phyloP scores from a whole-genome alignment of 1,140 invertebrate species.

The Drosophila bocqueti region DNA sequence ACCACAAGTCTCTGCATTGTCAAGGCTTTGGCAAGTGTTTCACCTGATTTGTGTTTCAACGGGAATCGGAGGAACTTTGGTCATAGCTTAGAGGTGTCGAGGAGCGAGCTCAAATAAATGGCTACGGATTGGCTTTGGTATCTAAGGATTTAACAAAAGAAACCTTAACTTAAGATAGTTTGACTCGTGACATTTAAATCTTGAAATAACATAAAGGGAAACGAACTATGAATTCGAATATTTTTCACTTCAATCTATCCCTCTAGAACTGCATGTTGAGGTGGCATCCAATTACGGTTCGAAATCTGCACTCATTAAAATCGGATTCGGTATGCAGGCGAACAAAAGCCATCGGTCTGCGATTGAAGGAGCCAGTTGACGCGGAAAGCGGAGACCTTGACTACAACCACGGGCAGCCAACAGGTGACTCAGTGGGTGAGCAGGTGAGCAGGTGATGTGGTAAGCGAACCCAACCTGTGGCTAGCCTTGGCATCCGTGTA shows the following conservation, averaged over 20 bases:
- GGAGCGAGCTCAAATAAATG: conserved; percentile 3
- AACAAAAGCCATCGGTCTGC: conserved; percentile 21
- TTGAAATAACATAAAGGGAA: neutral
- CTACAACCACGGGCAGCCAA: conserved; percentile 7
- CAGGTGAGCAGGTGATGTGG: neutral
- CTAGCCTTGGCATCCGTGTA: conserved; percentile 12
- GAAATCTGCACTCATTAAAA: conserved; percentile 45
- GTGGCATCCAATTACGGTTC: conserved; percentile 25
- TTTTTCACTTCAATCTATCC: neutral
- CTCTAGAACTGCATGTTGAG: neutral
- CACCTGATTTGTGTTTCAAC: conserved; percentile 26
- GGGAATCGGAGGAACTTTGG: conserved; percentile 2
- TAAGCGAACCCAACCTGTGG: conserved; percentile 15
- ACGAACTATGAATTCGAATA: too few relatives aligned
- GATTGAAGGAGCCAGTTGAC: conserved; percentile 7
- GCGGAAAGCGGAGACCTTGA: conserved; percentile 17
- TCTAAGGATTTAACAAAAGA: neutral
- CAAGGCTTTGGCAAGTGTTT: conserved; percentile 11
- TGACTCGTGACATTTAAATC: neutral
- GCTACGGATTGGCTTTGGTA: neutral
- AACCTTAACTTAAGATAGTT: neutral
- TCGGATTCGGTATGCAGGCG: conserved; percentile 30
- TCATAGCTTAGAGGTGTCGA: conserved; percentile 6
- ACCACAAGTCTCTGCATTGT: conserved; percentile 16
- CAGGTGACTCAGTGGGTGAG: neutral